These are phyloP conservation scores for Phrynosoma platyrhinos DNA, from an alignment of 2,113 vertebrate genomes.

Conservation along the genomic window DNA sequence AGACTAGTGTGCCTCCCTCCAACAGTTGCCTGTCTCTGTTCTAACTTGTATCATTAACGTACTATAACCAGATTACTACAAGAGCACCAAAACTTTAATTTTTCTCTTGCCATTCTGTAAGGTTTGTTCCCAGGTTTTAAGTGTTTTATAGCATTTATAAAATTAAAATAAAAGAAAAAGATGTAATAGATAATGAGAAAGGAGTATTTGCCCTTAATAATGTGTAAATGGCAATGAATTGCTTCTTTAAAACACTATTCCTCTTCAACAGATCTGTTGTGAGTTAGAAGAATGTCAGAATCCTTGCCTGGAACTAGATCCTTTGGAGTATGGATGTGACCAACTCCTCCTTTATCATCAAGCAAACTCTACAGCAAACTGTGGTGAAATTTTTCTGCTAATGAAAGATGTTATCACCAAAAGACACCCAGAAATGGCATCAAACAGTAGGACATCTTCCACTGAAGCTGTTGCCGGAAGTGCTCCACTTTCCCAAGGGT, in stretches of 20 bases:
- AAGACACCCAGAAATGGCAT: constrained; percentile 82
- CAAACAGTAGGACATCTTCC: constrained; percentile 92
- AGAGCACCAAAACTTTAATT: not conserved
- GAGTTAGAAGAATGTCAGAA: constrained; percentile 88
- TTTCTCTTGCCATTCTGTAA: not conserved
- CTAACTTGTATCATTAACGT: not conserved
- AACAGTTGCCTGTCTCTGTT: not conserved
- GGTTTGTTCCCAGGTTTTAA: not conserved
- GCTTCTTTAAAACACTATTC: not conserved
- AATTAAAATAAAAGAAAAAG: too few relatives aligned
- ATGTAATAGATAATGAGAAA: not conserved
- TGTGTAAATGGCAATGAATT: not conserved
- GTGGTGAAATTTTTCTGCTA: constrained; percentile 84
- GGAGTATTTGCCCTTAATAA: not conserved
- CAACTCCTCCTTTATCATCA: constrained; percentile 86
- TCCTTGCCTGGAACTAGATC: constrained; percentile 83
- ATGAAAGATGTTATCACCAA: constrained; percentile 88
- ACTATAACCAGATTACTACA: not conserved
- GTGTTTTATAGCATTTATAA: not conserved
- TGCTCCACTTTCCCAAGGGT: constrained; percentile 92
- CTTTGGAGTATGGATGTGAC: constrained; percentile 80
- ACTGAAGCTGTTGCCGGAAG: constrained; percentile 95
- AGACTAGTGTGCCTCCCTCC: not conserved
- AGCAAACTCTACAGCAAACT: constrained; percentile 75
- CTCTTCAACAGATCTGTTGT: constrained; percentile 86